Evolutionary conservation across 2,888 invertebrate species (phyloP), one percentile per base, ranked within the genome.

Genomic region (Nemoura dubitans): DNA sequence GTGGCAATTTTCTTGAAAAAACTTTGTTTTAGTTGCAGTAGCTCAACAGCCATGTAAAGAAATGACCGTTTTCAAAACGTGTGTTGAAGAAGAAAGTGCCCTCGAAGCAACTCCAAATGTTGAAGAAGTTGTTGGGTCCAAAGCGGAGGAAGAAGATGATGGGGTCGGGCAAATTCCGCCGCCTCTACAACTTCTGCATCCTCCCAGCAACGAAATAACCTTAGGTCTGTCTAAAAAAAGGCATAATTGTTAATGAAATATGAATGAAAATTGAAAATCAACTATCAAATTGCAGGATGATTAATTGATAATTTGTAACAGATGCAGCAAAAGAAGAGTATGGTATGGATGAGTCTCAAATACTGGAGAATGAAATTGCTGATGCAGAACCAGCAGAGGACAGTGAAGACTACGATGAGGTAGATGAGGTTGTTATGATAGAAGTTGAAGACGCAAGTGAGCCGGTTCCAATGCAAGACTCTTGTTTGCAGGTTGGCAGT

Each of bases 391-490:
- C 82, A 26, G 87, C 59, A 29, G 81, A 81, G 30, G 81, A 59
- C 10, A 59, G 36, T 2, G 78, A 85, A 26, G 78, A 82, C 28
- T 77, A 88, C 28, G 86, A 83, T 5, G 82, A 83, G 27, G 43
- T 59, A 21, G 76, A 83, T 90, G 95, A 95, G 91, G 95, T 96
- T 88, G 92, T 96, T 90, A 96, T 96, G 92, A 96, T 96, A 88
- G 95, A 96, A 89, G 96, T 96, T 92, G 94, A 96, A 10, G 96
- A 96, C 90, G 96, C 95, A 0, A 93, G 95, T 89, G 96, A 97
- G 91, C 96, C 96, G 16, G 97, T 97, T 26, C 97, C 97, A 83
- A 97, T 95, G 93, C 96, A 96, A 91, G 98, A 97, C 91, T 95
- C 94, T 87, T 97, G 97, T 89, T 93, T 97, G 86, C 98, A 98